Evolutionary conservation across 2,113 vertebrate genomes (phyloP).

Genomic region (Acinonyx jubatus): DNA sequence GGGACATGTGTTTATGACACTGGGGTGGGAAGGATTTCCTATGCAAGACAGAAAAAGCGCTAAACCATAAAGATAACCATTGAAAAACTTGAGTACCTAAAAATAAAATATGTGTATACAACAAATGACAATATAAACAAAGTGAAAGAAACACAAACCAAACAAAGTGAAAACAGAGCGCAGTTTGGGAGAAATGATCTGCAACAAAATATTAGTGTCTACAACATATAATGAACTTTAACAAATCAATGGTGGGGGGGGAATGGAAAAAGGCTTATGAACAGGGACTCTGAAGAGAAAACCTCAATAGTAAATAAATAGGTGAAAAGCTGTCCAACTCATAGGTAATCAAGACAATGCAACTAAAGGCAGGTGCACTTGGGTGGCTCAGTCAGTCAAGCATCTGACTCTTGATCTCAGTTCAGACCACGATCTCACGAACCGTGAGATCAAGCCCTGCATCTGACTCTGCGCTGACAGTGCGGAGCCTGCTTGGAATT

Average conservation of each 20-base stretch:
- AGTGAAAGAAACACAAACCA: background rate
- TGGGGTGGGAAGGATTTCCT: background rate
- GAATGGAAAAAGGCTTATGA: background rate
- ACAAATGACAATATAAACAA: background rate
- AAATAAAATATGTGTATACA: background rate
- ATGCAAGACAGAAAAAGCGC: background rate
- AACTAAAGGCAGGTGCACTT: background rate
- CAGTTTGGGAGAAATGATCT: background rate
- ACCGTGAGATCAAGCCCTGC: too few species aligned
- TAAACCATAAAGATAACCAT: background rate
- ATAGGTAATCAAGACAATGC: background rate
- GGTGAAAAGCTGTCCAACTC: background rate
- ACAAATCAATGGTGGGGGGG: background rate
- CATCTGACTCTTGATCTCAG: too few species aligned
- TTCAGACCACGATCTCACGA: too few species aligned
- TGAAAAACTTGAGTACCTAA: background rate
- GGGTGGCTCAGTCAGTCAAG: too few species aligned
- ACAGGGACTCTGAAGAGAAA: background rate
- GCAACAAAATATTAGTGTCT: conserved; percentile 1
- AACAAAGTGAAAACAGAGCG: background rate
- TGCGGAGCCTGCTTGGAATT: too few species aligned
- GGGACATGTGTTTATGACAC: background rate
- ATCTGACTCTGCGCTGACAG: too few species aligned
- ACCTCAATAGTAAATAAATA: background rate
- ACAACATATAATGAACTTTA: background rate